phyloP scores from a whole-genome alignment of 2,113 vertebrate genomes.

The Spea multiplicata region DNA sequence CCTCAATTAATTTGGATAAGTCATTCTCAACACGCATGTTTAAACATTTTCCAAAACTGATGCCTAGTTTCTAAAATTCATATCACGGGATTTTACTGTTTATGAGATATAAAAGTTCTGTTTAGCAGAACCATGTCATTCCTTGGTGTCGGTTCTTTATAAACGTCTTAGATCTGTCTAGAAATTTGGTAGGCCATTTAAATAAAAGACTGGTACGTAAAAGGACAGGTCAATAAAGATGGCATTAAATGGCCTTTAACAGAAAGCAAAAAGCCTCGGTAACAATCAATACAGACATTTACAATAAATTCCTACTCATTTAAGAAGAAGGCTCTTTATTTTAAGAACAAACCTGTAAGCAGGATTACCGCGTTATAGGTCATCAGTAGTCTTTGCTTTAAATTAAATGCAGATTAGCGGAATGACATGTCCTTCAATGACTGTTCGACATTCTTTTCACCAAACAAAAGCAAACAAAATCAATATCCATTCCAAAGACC shows the following conservation, averaged over 20 bases:
- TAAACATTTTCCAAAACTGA: no score
- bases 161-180: neutral
- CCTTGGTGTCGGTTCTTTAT: no score
- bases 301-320: slow-evolving; percentile 24
- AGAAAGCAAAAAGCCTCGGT: neutral
- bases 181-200: slow-evolving; percentile 1
- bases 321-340: slow-evolving; percentile 9
- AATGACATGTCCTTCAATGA: slow-evolving; percentile 6
- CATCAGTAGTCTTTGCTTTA: neutral
- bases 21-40: no score
- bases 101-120: no score
- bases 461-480: slow-evolving; percentile 4
- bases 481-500: slow-evolving; percentile 7
- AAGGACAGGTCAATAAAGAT: slow-evolving; percentile 16
- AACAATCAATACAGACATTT: slow-evolving; percentile 4
- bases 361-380: slow-evolving; percentile 1
- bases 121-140: no score
- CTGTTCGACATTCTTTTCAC: neutral
- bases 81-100: no score
- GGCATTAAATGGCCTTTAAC: slow-evolving; percentile 19
- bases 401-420: slow-evolving; percentile 26
- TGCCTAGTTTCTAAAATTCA: no score
- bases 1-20: no score
- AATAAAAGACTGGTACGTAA: neutral
- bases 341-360: neutral